These are phyloP conservation scores for Macaria notata DNA, from an alignment of 2,888 invertebrate genomes.

Conservation along the genomic window DNA sequence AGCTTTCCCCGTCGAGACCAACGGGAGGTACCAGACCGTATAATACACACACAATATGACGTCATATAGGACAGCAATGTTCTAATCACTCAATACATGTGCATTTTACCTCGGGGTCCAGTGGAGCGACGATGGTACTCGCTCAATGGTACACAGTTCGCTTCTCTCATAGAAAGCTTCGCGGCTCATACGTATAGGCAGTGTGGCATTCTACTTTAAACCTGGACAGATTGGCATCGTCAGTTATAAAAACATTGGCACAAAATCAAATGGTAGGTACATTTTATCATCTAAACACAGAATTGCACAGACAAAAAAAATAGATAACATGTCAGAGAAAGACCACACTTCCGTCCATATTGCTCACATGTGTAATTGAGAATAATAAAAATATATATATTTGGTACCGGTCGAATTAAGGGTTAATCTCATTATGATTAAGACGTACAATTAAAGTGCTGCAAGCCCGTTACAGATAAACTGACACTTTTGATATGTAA, in stretches of 20 bases:
- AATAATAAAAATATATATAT: slow-evolving; percentile 17
- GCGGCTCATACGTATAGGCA: slow-evolving; percentile 68
- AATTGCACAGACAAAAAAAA: slow-evolving; percentile 31
- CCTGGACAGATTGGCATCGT: slow-evolving; percentile 77
- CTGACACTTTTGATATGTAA: slow-evolving; percentile 22
- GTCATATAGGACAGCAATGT: slow-evolving; percentile 27
- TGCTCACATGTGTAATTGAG: slow-evolving; percentile 14
- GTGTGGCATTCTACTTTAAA: slow-evolving; percentile 74
- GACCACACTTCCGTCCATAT: slow-evolving; percentile 65
- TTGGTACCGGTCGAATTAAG: slow-evolving; percentile 21
- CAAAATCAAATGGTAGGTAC: slow-evolving; percentile 36
- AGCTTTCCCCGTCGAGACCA: neutral
- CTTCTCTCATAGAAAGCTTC: slow-evolving; percentile 63
- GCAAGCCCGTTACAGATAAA: slow-evolving; percentile 22
- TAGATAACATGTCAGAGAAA: slow-evolving; percentile 35
- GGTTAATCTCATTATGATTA: slow-evolving; percentile 35
- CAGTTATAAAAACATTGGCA: slow-evolving; percentile 65
- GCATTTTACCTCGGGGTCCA: slow-evolving; percentile 74
- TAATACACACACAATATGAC: slow-evolving; percentile 28
- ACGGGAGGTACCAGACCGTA: slow-evolving; percentile 4
- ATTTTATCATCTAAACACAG: slow-evolving; percentile 38
- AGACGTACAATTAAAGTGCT: slow-evolving; percentile 24
- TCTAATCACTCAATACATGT: slow-evolving; percentile 66
- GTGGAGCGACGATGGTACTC: slow-evolving; percentile 56
- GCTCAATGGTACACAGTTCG: slow-evolving; percentile 36